Conservation (phyloP, 2,888 invertebrate species). For the Clostera curtula region DNA sequence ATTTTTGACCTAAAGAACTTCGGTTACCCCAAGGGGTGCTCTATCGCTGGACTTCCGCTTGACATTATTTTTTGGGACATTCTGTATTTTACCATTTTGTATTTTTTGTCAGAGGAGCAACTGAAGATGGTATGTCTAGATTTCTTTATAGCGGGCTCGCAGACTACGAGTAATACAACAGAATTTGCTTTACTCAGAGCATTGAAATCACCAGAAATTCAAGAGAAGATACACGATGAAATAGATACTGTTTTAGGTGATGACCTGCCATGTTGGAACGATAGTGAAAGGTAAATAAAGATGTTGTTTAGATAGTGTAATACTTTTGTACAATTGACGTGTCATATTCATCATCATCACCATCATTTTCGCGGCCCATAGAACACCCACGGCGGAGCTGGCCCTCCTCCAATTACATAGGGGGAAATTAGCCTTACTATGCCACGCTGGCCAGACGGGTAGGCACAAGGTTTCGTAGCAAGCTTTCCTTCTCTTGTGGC, state of each 20-base stretch:
- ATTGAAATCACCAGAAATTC: constrained; percentile 71
- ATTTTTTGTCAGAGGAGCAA: constrained; percentile 47
- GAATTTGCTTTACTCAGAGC: constrained; percentile 76
- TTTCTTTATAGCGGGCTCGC: constrained; percentile 81
- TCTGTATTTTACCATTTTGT: constrained; percentile 1
- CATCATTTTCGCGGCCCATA: no score
- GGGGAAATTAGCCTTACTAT: no score
- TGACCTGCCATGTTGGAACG: constrained; percentile 44
- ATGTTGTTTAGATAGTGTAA: background rate
- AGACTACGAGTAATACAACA: constrained; percentile 80
- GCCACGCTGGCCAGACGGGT: no score
- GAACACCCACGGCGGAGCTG: no score
- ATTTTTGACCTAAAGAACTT: no score
- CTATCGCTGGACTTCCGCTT: no score
- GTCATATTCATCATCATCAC: no score
- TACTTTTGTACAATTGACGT: background rate
- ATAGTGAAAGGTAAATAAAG: constrained; percentile 37
- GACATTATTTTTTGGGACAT: no score
- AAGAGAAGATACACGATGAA: constrained; percentile 76
- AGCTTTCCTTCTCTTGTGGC: no score
- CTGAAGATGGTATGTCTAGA: constrained; percentile 76
- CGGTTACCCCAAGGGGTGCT: no score
- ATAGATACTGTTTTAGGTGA: constrained; percentile 71
- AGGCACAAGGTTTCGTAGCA: no score
- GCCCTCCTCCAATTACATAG: no score